Conservation (phyloP, 2,113 vertebrate species). For the Xenotilapia caudafasciata region DNA sequence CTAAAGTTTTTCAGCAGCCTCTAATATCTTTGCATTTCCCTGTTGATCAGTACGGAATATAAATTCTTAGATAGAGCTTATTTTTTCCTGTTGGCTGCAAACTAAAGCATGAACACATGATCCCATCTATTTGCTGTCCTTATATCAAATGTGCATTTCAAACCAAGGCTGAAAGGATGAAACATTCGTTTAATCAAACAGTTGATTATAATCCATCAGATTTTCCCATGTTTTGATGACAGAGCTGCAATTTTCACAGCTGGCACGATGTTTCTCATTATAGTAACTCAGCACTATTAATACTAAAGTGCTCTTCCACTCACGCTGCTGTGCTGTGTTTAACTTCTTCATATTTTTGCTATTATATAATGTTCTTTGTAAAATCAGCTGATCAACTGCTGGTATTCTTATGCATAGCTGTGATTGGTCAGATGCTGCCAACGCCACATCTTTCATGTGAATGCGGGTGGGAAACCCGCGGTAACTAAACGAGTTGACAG, state of each 20-base stretch:
- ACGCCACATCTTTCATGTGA: neutral
- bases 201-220: neutral
- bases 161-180: neutral
- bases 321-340: neutral
- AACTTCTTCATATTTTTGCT: neutral
- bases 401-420: neutral
- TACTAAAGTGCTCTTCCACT: neutral
- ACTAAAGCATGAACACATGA: neutral
- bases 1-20: neutral
- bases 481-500: neutral
- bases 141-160: neutral
- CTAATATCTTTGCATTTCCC: neutral
- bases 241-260: neutral
- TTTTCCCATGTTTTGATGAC: neutral
- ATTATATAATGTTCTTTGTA: neutral
- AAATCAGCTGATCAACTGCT: neutral
- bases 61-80: neutral
- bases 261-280: neutral
- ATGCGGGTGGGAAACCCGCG: neutral
- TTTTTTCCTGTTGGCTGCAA: neutral
- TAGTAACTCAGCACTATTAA: neutral
- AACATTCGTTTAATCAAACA: neutral
- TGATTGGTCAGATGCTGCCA: neutral
- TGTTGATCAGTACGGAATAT: neutral
- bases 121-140: neutral